phyloP scores from a whole-genome alignment of 2,797 vertebrate species.

The Pseudopleuronectes americanus region DNA sequence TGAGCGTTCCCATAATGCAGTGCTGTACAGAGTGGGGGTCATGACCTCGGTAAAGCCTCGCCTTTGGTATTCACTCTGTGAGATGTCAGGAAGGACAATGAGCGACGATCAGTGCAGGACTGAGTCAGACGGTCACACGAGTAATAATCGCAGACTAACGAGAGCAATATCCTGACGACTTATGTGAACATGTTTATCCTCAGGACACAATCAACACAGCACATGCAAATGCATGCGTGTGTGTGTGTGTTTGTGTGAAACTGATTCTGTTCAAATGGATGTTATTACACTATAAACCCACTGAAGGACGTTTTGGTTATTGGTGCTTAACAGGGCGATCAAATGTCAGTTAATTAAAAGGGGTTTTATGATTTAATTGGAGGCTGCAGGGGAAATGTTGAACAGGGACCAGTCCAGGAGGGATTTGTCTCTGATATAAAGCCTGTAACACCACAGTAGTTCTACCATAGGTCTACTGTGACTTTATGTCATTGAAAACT shows the following conservation, averaged over 20 bases:
- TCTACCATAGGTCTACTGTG: too few species aligned
- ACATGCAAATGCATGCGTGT: neutral
- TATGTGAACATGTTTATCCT: slow-evolving; percentile 9
- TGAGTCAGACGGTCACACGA: slow-evolving; percentile 42
- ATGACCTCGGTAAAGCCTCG: slow-evolving; percentile 93
- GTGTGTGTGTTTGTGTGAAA: neutral
- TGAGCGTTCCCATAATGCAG: slow-evolving; percentile 90
- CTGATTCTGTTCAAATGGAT: neutral
- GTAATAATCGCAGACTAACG: slow-evolving; percentile 37
- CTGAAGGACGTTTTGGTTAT: neutral
- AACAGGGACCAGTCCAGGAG: too few species aligned
- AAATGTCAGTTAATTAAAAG: too few species aligned
- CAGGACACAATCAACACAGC: slow-evolving; percentile 19
- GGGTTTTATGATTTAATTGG: too few species aligned
- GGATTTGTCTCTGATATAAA: too few species aligned
- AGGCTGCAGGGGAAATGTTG: too few species aligned
- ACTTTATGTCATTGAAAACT: too few species aligned
- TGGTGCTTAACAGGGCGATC: neutral
- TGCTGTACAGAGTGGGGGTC: slow-evolving; percentile 92
- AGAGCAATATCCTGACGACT: slow-evolving; percentile 58
- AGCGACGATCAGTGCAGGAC: slow-evolving; percentile 29
- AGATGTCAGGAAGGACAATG: slow-evolving; percentile 49
- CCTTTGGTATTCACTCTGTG: slow-evolving; percentile 87
- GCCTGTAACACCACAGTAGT: too few species aligned
- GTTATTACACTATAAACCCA: neutral